Percentiles rank a stretch among this genome's conserved stretches.
phyloP scores from a whole-genome alignment of 1,140 invertebrate species.

The Berghia stephanieae region DNA sequence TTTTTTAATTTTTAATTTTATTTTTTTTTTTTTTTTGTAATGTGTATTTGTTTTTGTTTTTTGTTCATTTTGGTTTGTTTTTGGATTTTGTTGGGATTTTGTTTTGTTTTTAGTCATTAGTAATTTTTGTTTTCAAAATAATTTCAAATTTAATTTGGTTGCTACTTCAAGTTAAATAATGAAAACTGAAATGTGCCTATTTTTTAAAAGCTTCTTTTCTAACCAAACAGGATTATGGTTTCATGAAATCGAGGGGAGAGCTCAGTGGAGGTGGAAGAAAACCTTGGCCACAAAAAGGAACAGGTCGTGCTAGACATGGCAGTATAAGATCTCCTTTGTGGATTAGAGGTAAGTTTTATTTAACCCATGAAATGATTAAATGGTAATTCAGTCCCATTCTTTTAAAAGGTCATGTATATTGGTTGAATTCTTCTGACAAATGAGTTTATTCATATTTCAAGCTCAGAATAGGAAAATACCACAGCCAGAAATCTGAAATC shows the following conservation, averaged over 20 bases:
- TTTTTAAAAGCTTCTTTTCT: background rate
- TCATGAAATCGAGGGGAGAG: constrained; percentile 82
- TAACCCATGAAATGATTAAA: too few relatives aligned
- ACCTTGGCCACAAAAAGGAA: constrained; percentile 96
- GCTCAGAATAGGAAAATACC: too few relatives aligned
- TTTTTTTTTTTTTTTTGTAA: background rate
- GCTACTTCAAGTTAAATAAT: background rate
- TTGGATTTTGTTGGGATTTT: too few relatives aligned
- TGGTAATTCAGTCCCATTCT: too few relatives aligned
- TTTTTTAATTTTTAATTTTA: background rate
- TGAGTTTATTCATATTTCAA: too few relatives aligned
- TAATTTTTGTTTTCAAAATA: background rate
- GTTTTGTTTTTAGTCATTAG: too few relatives aligned
- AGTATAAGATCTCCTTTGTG: constrained; percentile 89
- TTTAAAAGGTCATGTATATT: too few relatives aligned
- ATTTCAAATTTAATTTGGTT: background rate
- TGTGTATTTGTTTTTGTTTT: background rate
- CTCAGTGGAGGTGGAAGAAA: constrained; percentile 85
- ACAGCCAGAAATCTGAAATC: too few relatives aligned
- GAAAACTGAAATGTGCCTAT: background rate
- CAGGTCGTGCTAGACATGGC: constrained; percentile 87
- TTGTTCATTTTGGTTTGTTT: background rate
- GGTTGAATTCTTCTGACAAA: too few relatives aligned
- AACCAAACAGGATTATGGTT: constrained; percentile 68
- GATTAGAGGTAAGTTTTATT: constrained; percentile 68